Conservation (phyloP, 2,113 vertebrate species). For the Todiramphus chloris region DNA sequence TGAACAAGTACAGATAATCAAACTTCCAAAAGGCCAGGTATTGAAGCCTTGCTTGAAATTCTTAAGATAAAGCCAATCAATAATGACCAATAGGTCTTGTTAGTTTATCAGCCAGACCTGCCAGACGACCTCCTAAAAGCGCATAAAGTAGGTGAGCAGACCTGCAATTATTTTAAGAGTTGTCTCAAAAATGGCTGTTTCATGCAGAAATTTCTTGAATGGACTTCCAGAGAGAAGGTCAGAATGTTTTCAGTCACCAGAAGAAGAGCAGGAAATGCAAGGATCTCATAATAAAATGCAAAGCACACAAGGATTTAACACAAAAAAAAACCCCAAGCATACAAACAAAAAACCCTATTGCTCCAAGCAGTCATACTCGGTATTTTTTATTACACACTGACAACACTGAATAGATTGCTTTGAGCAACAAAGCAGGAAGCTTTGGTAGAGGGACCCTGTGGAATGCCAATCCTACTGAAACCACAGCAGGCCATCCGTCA, state of each 20-base stretch:
- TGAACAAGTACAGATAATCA: background rate
- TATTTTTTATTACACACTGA: background rate
- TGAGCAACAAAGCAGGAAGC: background rate
- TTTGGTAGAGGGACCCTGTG: background rate
- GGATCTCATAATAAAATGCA: background rate
- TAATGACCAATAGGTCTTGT: conserved; percentile 4
- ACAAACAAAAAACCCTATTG: background rate
- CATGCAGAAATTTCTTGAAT: background rate
- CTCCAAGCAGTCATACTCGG: background rate
- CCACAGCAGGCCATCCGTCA: background rate
- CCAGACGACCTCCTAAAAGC: background rate
- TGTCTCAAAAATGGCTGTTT: background rate
- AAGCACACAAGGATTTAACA: background rate
- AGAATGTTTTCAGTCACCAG: background rate
- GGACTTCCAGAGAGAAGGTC: background rate
- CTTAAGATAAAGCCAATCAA: background rate
- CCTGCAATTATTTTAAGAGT: background rate
- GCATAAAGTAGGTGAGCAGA: background rate
- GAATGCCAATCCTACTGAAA: background rate
- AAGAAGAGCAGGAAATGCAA: background rate
- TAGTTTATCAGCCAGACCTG: background rate
- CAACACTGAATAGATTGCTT: background rate
- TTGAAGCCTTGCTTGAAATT: background rate
- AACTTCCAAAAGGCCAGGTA: background rate
- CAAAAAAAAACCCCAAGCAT: background rate